These are phyloP conservation scores for Neria commutata DNA, from an alignment of 2,888 invertebrate species.

Conservation along the genomic window DNA sequence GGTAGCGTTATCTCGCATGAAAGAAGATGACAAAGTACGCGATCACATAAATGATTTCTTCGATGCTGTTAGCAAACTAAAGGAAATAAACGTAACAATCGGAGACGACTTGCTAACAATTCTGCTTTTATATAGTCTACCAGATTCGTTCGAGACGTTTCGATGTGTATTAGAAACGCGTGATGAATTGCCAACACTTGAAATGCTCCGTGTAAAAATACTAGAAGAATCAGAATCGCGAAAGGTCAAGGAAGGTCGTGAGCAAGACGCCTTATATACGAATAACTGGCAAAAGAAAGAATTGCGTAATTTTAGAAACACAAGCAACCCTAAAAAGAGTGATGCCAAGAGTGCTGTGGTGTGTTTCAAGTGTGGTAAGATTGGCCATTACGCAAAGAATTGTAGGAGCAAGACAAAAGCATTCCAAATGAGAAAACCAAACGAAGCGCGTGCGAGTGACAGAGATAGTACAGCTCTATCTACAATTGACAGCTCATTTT, in stretches of 20 bases:
- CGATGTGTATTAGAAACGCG: neutral
- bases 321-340: too few species aligned
- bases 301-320: too few species aligned
- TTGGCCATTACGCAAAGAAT: constrained; percentile 6
- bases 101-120: constrained; percentile 1
- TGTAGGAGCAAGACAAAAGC: neutral
- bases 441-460: neutral
- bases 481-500: too few species aligned
- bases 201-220: neutral
- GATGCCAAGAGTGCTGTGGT: neutral
- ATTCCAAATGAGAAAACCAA: too few species aligned
- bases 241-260: neutral
- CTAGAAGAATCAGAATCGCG: neutral
- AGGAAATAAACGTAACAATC: constrained; percentile 13
- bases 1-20: constrained; percentile 7
- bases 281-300: neutral
- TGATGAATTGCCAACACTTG: neutral
- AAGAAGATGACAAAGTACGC: neutral
- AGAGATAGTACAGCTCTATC: neutral
- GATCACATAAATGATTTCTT: constrained; percentile 16
- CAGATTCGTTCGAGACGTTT: neutral
- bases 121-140: neutral
- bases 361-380: constrained; percentile 3
- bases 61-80: constrained; percentile 14
- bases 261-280: neutral